Conservation (phyloP, 2,113 vertebrate species). For the Anarrhichthys ocellatus region DNA sequence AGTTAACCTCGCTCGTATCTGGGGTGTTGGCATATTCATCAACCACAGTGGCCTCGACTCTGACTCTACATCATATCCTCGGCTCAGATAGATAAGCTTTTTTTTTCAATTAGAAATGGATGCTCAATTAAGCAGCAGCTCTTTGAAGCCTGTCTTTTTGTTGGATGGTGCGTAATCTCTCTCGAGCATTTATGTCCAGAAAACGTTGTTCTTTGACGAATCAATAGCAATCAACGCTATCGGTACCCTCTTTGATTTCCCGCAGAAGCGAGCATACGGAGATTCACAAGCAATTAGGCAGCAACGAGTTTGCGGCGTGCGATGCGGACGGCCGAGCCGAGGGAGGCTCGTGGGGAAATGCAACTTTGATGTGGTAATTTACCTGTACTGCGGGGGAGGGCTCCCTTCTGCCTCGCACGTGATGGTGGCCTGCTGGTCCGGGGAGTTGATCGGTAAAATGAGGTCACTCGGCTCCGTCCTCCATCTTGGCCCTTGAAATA, state of each 20-base stretch:
- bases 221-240: constrained; percentile 71
- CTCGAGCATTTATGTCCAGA: constrained; percentile 42
- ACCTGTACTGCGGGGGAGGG: constrained; percentile 82
- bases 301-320: constrained; percentile 17
- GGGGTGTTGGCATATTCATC: constrained; percentile 61
- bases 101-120: constrained; percentile 63
- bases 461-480: constrained; percentile 83
- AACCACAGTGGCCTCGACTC: constrained; percentile 29
- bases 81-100: constrained; percentile 49
- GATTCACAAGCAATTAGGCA: constrained; percentile 62
- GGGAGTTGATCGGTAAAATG: constrained; percentile 82
- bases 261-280: constrained; percentile 34
- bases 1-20: constrained; percentile 66
- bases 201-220: constrained; percentile 56
- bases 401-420: constrained; percentile 80
- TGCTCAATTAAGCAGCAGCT: constrained; percentile 61
- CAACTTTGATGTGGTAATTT: constrained; percentile 53
- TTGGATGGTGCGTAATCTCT: constrained; percentile 49
- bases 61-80: constrained; percentile 48
- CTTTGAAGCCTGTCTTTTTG: constrained; percentile 57
- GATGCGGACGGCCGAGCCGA: neutral
- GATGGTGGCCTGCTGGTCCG: constrained; percentile 80
- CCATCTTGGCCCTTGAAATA: constrained; percentile 85
- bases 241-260: constrained; percentile 61
- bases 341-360: neutral